Conservation (phyloP, 2,797 vertebrate species). For the Corythornis leucogaster region DNA sequence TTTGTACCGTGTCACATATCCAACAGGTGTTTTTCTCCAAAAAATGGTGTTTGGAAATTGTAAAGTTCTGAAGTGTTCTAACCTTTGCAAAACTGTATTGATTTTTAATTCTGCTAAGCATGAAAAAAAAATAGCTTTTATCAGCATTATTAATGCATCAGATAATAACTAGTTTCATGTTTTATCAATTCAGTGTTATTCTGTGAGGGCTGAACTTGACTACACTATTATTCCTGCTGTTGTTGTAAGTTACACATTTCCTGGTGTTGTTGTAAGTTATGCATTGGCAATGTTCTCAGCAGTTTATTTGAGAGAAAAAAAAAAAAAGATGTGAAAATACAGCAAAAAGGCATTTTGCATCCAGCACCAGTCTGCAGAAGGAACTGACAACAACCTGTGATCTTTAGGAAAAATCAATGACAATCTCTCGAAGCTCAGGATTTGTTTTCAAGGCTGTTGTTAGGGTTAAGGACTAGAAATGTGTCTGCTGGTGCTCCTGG, state of each 20-base stretch:
- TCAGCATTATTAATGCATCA: conserved; percentile 4
- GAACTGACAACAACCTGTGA: conserved; percentile 24
- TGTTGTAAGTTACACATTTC: neutral
- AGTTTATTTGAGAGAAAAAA: conserved; percentile 56
- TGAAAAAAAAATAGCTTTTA: conserved; percentile 4
- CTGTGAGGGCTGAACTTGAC: conserved; percentile 46
- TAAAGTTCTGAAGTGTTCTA: neutral
- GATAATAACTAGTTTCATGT: conserved; percentile 3
- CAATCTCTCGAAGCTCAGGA: neutral
- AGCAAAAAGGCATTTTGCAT: conserved; percentile 61
- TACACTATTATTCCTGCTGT: conserved; percentile 9
- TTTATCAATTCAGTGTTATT: conserved; percentile 57
- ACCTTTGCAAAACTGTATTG: neutral
- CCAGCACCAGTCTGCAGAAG: neutral
- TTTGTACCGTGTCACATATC: neutral
- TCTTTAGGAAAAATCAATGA: conserved; percentile 62
- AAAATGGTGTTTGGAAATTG: neutral
- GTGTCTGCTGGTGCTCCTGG: neutral
- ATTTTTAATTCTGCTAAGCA: conserved; percentile 23
- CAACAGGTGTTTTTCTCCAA: neutral
- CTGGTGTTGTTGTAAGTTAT: neutral
- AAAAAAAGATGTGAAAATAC: conserved; percentile 50
- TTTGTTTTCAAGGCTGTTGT: conserved; percentile 18
- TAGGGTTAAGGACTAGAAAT: neutral
- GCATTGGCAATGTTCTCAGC: conserved; percentile 3